Base-by-base conservation (phyloP, 2,888 invertebrate genomes). In the Cephus pulcher region DNA sequence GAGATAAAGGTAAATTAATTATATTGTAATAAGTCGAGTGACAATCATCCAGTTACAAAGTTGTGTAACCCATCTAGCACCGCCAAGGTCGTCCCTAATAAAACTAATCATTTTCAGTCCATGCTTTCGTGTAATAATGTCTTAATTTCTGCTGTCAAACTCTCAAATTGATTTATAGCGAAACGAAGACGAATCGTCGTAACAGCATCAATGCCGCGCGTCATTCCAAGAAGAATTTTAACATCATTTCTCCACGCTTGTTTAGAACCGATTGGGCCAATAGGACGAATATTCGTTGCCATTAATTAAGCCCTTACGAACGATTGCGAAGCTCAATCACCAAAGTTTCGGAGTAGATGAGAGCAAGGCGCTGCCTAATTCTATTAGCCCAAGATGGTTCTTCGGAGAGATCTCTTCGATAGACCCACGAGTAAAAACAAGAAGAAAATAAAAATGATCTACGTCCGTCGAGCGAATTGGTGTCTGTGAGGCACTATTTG, bases 1-100 rank as follows among this genome's bases (percentile, higher is more conserved):
- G 56, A 23, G 76, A 74, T 23, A 80, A 78, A 76, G 84, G 84
- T n/a, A 70, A 23, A 40, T 37, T 11, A 76, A 23, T 23, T 56
- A 23, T 23, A 23, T 56, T 56, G 0, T 2, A 56, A 56, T 56
- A 23, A 23, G 56, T 56, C 6, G 9, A 23, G 23, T 56, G 56
- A 40, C 15, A 23, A 9, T 23, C 56, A 23, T 23, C 9, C 2
- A 23, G 15, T 6, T 56, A 56, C 23, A 23, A 56, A 56, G 23
- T 56, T 23, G 9, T 6, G 9, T 56, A 56, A 56, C 15, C 23
- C 23, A 23, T 56, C 23, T 23, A 56, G 4, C 23, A 23, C 2
- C 9, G 23, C 56, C 56, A 56, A 23, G 56, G 56, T 56, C 23
- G 9, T 9, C 9, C 1, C 9, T 56, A 56, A 56, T 56, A 56